These are phyloP conservation scores for Eucidaris tribuloides DNA, from an alignment of 35 echinoderm and acorn worm species.

Conservation along the genomic window DNA sequence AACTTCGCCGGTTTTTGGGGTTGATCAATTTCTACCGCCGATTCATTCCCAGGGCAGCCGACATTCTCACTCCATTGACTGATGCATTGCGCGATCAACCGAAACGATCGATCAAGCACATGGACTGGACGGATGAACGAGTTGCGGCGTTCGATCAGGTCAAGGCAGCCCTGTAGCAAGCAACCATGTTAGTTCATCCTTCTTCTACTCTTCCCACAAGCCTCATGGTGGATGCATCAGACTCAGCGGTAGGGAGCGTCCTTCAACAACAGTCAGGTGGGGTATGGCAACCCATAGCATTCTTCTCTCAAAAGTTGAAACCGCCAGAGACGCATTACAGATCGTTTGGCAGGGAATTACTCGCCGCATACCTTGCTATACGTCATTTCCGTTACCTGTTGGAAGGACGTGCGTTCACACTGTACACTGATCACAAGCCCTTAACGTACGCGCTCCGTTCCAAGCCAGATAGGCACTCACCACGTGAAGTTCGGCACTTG, in stretches of 20 bases:
- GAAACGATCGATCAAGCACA: not conserved
- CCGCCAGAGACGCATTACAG: slow-evolving; percentile 27
- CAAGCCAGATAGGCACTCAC: slow-evolving; percentile 2
- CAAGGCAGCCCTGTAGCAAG: not conserved
- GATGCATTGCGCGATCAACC: not conserved
- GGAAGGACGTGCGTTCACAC: slow-evolving; percentile 16
- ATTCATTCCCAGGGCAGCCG: slow-evolving; percentile 13
- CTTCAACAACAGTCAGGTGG: not conserved
- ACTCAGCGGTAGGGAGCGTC: not conserved
- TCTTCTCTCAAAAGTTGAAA: slow-evolving; percentile 27
- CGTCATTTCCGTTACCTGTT: slow-evolving; percentile 24
- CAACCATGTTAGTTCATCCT: not conserved
- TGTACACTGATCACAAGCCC: slow-evolving; percentile 47
- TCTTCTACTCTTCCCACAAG: not conserved
- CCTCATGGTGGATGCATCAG: not conserved
- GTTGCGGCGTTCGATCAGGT: not conserved
- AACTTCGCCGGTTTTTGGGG: slow-evolving; percentile 36
- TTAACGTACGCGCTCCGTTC: not conserved
- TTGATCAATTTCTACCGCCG: slow-evolving; percentile 29
- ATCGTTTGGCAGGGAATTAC: slow-evolving; percentile 22
- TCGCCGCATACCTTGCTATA: slow-evolving; percentile 33
- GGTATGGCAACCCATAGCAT: slow-evolving; percentile 34
- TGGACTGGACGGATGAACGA: too few relatives aligned
- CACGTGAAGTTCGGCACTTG: slow-evolving; percentile 27
- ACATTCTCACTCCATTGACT: slow-evolving; percentile 21